These are phyloP conservation scores for Creontiades dilutus DNA, from an alignment of 2,888 invertebrate species.

Conservation along the genomic window DNA sequence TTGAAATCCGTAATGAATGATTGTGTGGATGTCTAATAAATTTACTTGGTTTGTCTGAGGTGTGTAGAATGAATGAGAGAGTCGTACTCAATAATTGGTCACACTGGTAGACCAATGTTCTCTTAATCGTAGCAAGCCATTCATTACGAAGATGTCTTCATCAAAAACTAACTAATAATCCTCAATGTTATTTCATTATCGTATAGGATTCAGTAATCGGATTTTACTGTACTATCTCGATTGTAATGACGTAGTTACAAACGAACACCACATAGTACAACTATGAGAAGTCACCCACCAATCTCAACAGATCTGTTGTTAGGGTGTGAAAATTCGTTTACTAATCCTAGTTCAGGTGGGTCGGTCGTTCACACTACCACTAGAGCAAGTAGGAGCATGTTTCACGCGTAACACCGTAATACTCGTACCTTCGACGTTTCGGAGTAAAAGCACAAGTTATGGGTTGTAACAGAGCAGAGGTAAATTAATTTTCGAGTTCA, in stretches of 20 bases:
- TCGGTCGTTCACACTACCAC: neutral
- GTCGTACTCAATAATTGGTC: no score
- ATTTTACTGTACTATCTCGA: no score
- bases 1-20: no score
- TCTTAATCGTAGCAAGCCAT: no score
- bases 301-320: neutral
- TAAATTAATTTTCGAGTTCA: constrained; percentile 53
- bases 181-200: no score
- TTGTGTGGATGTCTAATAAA: no score
- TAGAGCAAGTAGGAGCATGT: neutral
- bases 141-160: no score
- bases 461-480: constrained; percentile 34
- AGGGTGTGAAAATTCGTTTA: neutral
- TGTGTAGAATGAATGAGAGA: no score
- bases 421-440: constrained; percentile 24
- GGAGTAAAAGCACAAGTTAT: constrained; percentile 43
- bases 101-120: no score
- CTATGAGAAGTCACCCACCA: neutral
- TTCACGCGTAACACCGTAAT: constrained; percentile 23
- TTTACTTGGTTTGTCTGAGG: no score
- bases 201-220: no score
- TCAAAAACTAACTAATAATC: no score
- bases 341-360: neutral
- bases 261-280: neutral
- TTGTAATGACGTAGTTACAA: neutral